Percentiles rank a stretch among this genome's conserved stretches.
Evolutionary conservation across 1,140 invertebrate genomes (phyloP).

Genomic region (Sipha flava): DNA sequence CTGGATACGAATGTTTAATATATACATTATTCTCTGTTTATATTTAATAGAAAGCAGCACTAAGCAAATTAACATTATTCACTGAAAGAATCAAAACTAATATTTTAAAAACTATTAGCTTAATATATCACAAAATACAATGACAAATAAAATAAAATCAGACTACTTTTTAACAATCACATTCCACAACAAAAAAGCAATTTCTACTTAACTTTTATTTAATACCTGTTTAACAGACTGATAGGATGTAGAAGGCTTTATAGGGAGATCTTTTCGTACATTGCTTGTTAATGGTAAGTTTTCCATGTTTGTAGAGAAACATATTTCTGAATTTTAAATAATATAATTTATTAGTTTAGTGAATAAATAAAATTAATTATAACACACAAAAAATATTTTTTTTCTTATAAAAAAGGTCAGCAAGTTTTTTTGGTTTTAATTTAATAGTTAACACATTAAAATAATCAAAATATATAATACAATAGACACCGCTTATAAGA

Average conservation of each 20-base stretch:
- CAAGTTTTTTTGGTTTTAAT: not conserved
- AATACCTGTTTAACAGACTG: not conserved
- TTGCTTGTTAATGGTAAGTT: slow-evolving; percentile 26
- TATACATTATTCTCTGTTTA: not conserved
- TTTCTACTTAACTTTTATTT: not conserved
- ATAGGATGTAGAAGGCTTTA: not conserved
- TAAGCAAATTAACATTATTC: not conserved
- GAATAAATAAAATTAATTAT: not conserved
- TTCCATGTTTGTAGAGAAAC: slow-evolving; percentile 23
- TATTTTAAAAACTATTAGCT: too few relatives aligned
- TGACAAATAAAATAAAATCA: not conserved
- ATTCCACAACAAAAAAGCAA: not conserved
- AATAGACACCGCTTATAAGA: too few relatives aligned
- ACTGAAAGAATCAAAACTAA: not conserved
- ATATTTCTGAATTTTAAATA: slow-evolving; percentile 24
- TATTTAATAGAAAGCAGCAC: not conserved
- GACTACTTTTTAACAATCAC: not conserved
- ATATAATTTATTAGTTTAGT: not conserved
- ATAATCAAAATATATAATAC: too few relatives aligned
- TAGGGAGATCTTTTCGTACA: not conserved
- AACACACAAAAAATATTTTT: not conserved
- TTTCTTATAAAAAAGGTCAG: too few relatives aligned
- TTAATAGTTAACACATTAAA: too few relatives aligned
- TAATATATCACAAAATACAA: too few relatives aligned
- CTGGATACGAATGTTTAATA: not conserved